Evolutionary conservation across 1,140 invertebrate species (phyloP), one percentile per base, ranked within the genome.

Genomic region (Trichonephila inaurata): DNA sequence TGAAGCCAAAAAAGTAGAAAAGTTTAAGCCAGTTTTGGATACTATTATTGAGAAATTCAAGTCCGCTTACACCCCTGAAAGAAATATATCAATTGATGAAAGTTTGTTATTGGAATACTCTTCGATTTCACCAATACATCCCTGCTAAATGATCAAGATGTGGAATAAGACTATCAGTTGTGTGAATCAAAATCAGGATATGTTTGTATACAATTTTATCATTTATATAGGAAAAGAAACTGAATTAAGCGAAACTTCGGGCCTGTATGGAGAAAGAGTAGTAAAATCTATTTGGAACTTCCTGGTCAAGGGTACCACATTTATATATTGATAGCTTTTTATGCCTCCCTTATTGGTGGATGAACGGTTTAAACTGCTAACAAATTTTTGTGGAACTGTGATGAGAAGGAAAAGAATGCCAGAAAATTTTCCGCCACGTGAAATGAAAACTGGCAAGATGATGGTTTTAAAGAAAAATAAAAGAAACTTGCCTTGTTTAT

Each of bases 41-140:
- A 66, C 8, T 21, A 19, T 66, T 21, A 19, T n/a, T 7, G 21
- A 19, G n/a, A 66, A 6, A 6, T 66, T 66, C 8, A 8, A 66
- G n/a, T 8, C 19, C 0, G 62, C 64, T 51, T 89, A 69, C 40
- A 89, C 64, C 7, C 69, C 58, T 91, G 89, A 82, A 60, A 81
- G 28, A 24, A 81, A 82, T 62, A 91, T 82, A 81, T 77, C 28
- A 33, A 82, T 82, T n/a, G 72, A 92, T 61, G 64, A 87, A 86
- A 66, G 60, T 58, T 28, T 86, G 40, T 61, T 69, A 51, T 40
- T 72, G 61, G 58, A 40, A 66, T 40, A 82, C 18, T 86, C n/a
- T n/a, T n/a, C n/a, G 12, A 24, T 86, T 85, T 66, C 61, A 62
- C 81, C 61, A 85, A 58, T 64, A 92, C 19, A 40, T 85, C 14